Evolutionary conservation across 2,888 invertebrate species (phyloP), one percentile per base, ranked within the genome.

Genomic region (Machimus rusticus): DNA sequence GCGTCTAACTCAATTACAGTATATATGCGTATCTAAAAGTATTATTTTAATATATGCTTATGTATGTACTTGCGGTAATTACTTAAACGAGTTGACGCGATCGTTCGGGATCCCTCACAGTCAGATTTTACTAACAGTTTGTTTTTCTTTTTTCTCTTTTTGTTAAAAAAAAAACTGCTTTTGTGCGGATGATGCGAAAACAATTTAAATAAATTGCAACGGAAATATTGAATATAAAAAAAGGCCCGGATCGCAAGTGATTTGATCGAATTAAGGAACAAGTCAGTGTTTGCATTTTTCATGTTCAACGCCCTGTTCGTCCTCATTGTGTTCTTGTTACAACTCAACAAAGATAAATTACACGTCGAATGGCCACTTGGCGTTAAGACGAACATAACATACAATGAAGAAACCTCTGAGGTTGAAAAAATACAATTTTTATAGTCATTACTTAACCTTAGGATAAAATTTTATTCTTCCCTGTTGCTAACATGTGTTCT

Each of bases 221-320:
- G 28, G 57, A 31, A 19, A 39, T 31, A 31, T n/a, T 76, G 28
- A n/a, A 16, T 37, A 78, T 8, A 55, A 86, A 85, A 85, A 93
- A 95, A 98, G 97, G 97, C 95, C 93, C 95, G 97, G 93, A 96
- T 98, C 92, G 97, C 97, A 92, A 94, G 94, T 91, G 98, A 98
- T 93, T 95, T 99, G 93, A 95, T 97, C 93, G 98, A 98, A 93
- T 96, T 99, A 92, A 95, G 99, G 92, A 99, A 99, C 95, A 98
- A 98, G 94, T 97, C 98, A 92, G 98, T 98, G 92, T 98, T 98
- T 94, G 98, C 97, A 93, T 99, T 99, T 96, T 97, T 99, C 94
- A 99, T 99, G 99, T 97, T 99, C 95, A 99, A 99, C 96, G 98
- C 99, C 93, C 96, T 99, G 93, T 99, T 99, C 96, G 98, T 99